phyloP scores from a whole-genome alignment of 2,113 vertebrate species.

The Stictonetta naevosa region DNA sequence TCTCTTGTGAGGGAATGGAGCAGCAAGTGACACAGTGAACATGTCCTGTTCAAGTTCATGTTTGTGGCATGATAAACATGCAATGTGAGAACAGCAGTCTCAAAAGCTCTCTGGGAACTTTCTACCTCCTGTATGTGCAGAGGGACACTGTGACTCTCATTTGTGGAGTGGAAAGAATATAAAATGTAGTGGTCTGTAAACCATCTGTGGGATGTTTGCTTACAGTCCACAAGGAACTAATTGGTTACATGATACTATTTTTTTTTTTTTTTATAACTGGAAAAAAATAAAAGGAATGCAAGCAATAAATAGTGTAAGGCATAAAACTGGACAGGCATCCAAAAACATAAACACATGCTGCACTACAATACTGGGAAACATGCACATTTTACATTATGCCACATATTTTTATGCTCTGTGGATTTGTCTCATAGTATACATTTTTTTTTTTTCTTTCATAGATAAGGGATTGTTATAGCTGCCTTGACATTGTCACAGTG shows the following conservation, averaged over 20 bases:
- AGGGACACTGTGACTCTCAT: neutral
- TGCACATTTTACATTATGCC: neutral
- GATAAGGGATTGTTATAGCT: neutral
- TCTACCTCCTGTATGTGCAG: neutral
- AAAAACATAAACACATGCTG: neutral
- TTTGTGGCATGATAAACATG: neutral
- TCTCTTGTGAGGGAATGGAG: neutral
- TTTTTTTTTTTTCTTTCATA: neutral
- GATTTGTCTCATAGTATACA: neutral
- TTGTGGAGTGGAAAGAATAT: neutral
- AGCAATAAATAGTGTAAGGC: neutral
- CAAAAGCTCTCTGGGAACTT: neutral
- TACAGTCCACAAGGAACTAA: neutral
- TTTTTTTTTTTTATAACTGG: neutral
- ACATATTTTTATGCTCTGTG: neutral
- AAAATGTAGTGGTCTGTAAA: neutral
- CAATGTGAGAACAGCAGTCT: neutral
- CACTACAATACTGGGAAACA: neutral
- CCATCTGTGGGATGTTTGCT: neutral
- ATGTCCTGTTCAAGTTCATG: fast-evolving
- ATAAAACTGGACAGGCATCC: neutral
- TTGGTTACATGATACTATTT: neutral
- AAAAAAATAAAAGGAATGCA: neutral
- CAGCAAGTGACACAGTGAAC: neutral
- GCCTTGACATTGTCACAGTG: neutral